These are phyloP conservation scores for Pasiphila rectangulata DNA, from an alignment of 2,888 invertebrate species.

Conservation along the genomic window DNA sequence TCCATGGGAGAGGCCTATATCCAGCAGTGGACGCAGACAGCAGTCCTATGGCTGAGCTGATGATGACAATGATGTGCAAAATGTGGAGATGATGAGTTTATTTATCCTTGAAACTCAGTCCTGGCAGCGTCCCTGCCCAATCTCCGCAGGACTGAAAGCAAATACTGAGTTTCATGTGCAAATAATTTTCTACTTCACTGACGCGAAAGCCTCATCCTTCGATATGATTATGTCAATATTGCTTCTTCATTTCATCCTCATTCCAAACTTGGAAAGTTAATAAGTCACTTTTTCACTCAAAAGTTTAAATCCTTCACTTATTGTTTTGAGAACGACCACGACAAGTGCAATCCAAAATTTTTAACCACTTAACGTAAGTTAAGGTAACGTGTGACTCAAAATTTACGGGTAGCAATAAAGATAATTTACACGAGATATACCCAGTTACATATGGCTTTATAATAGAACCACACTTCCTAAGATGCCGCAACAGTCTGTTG, in stretches of 20 bases:
- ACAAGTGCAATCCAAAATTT: too few relatives aligned
- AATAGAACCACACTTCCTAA: not conserved
- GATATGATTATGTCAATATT: constrained; percentile 23
- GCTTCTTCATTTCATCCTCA: constrained; percentile 17
- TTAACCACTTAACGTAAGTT: too few relatives aligned
- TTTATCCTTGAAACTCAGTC: not conserved
- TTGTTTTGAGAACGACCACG: too few relatives aligned
- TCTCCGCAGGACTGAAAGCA: constrained; percentile 15
- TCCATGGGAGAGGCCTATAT: too few relatives aligned
- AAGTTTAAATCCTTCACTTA: not conserved
- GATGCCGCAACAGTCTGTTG: not conserved
- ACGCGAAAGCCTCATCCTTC: constrained; percentile 38
- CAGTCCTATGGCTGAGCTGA: too few relatives aligned
- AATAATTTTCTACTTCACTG: constrained; percentile 28
- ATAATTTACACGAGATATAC: too few relatives aligned
- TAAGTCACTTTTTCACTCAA: constrained; percentile 4
- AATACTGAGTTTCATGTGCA: constrained; percentile 21
- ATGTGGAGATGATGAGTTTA: too few relatives aligned
- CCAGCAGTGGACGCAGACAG: too few relatives aligned
- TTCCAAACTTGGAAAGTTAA: not conserved
- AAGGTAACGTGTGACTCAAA: too few relatives aligned
- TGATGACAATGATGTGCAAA: too few relatives aligned
- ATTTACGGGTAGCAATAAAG: too few relatives aligned
- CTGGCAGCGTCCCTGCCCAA: constrained; percentile 4
- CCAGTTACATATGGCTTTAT: too few relatives aligned